Percentiles rank a stretch among this genome's conserved stretches.
Conservation (phyloP, 2,113 vertebrate species). For the Oenanthe oenanthe region DNA sequence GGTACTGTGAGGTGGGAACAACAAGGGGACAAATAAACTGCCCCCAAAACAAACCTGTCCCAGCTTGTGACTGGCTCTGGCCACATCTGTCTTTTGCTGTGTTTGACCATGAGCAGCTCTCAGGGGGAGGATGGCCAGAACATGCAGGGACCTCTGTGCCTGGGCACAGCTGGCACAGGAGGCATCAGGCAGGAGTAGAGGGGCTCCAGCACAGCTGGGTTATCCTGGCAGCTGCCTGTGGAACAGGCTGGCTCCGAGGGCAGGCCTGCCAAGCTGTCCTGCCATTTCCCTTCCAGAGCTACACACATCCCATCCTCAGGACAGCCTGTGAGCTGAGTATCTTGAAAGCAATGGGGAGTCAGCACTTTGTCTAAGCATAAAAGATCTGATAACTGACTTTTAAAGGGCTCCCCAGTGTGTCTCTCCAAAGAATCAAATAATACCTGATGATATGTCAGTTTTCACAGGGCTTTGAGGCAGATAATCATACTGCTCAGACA, state of each 20-base stretch:
- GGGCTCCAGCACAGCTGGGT: background rate
- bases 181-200: background rate
- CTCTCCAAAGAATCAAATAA: background rate
- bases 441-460: background rate
- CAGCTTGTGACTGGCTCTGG: background rate
- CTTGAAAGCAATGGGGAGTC: background rate
- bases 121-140: background rate
- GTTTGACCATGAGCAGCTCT: background rate
- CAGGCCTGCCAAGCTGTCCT: background rate
- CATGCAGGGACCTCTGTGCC: background rate
- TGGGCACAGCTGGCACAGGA: background rate
- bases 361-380: background rate
- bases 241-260: background rate
- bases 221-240: background rate
- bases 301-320: fast-evolving
- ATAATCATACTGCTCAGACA: background rate
- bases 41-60: background rate
- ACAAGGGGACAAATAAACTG: background rate
- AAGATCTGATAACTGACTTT: background rate
- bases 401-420: background rate
- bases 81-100: background rate
- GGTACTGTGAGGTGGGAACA: background rate
- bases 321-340: background rate
- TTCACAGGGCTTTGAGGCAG: background rate
- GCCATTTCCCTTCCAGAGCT: background rate